Evolutionary conservation across 2,113 vertebrate genomes (phyloP).

Genomic region (Pterocles orientalis): DNA sequence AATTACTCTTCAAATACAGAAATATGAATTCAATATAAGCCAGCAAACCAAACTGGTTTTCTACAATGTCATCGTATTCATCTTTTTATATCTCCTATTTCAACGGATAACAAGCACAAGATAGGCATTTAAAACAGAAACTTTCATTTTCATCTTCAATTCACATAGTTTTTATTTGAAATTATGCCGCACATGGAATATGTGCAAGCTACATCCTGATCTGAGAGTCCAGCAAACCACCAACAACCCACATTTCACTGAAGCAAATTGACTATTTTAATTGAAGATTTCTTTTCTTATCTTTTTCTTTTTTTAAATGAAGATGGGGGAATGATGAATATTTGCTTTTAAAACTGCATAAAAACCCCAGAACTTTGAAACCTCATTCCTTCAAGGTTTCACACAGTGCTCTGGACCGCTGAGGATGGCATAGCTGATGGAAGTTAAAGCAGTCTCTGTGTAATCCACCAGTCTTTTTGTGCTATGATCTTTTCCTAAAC

Average conservation of each 20-base stretch:
- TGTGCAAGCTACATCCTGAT: neutral
- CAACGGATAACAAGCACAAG: neutral
- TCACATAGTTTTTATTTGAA: conserved; percentile 24
- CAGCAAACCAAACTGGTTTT: neutral
- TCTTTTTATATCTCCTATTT: neutral
- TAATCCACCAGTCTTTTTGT: conserved; percentile 18
- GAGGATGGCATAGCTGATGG: neutral
- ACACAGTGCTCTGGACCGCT: neutral
- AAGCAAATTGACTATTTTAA: neutral
- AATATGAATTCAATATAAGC: neutral
- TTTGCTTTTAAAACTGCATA: neutral
- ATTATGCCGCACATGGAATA: conserved; percentile 12
- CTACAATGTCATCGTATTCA: neutral
- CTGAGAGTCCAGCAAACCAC: neutral
- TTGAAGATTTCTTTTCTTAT: neutral
- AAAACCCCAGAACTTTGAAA: neutral
- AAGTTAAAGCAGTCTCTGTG: neutral
- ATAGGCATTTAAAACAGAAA: conserved; percentile 14
- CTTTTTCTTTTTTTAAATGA: neutral
- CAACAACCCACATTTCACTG: neutral
- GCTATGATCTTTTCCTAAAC: conserved; percentile 44
- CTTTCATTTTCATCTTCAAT: neutral
- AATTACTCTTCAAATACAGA: neutral
- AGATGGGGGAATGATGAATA: neutral
- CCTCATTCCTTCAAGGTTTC: neutral